Evolutionary conservation across 2,113 vertebrate genomes (phyloP).

Genomic region (Corynorhinus townsendii): DNA sequence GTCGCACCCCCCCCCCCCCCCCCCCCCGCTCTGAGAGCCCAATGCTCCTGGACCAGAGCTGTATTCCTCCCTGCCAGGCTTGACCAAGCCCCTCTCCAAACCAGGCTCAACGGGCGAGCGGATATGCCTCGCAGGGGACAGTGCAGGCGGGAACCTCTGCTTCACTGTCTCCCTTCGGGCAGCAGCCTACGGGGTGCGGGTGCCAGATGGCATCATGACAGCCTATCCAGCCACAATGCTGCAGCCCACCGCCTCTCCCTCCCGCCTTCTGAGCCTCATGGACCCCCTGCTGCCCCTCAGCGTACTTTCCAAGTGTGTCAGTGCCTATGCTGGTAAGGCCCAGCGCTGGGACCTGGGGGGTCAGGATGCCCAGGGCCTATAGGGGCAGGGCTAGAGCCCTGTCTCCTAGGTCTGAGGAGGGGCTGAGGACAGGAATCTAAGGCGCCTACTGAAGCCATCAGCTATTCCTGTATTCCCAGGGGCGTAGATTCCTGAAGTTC

Average conservation of each 20-base stretch:
- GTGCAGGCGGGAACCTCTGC: constrained; percentile 91
- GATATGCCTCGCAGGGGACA: constrained; percentile 91
- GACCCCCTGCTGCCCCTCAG: constrained; percentile 93
- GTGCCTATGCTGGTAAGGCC: constrained; percentile 88
- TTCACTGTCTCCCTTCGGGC: constrained; percentile 88
- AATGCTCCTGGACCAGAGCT: neutral
- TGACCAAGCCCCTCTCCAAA: neutral
- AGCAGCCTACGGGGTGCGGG: constrained; percentile 85
- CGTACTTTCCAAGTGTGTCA: constrained; percentile 90
- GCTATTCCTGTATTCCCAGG: neutral
- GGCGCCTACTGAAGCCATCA: neutral
- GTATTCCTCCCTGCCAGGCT: neutral
- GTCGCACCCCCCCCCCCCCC: rapidly evolving
- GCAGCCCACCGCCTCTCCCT: constrained; percentile 88
- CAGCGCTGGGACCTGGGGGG: neutral
- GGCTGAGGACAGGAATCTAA: neutral
- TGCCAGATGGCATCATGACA: constrained; percentile 90
- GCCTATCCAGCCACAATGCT: constrained; percentile 91
- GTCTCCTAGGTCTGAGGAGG: neutral
- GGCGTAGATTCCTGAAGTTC: neutral
- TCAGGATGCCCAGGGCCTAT: neutral
- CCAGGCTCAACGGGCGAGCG: constrained; percentile 90
- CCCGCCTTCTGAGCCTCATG: constrained; percentile 92
- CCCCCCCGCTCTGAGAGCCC: neutral
- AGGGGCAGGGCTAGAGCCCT: neutral